A percentile compares a stretch with the other conserved stretches of the same genome.
These are phyloP conservation scores for Podarcis muralis DNA, from an alignment of 2,113 vertebrate genomes.

Conservation along the genomic window DNA sequence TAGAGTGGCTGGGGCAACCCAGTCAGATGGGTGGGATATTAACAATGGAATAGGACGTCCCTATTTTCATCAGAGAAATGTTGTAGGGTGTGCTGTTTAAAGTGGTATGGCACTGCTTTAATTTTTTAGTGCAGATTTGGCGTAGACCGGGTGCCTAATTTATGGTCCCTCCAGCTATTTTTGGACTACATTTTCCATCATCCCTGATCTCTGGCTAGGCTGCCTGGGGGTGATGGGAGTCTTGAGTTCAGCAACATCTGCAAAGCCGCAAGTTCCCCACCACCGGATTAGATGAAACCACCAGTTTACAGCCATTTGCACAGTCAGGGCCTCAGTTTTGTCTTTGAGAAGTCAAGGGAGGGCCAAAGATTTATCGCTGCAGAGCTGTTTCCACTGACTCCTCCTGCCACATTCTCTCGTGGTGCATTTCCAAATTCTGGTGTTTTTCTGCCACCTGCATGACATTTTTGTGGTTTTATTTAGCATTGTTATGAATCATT, in stretches of 20 bases:
- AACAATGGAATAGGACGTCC: too few relatives aligned
- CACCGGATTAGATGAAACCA: not conserved
- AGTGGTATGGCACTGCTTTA: too few relatives aligned
- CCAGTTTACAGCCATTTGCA: not conserved
- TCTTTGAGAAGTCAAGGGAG: not conserved
- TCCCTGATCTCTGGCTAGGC: not conserved
- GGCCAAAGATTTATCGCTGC: not conserved
- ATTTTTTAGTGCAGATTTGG: too few relatives aligned
- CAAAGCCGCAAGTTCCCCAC: not conserved
- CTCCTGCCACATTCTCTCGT: not conserved
- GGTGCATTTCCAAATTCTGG: not conserved
- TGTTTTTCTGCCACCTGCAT: not conserved
- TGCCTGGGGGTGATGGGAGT: not conserved
- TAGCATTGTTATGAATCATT: slow-evolving; percentile 17
- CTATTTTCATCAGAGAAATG: too few relatives aligned
- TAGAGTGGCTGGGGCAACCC: too few relatives aligned
- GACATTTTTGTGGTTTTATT: rapidly evolving
- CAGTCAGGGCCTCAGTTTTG: too few relatives aligned
- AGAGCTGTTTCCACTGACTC: slow-evolving; percentile 30
- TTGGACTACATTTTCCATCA: not conserved
- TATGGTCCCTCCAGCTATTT: too few relatives aligned
- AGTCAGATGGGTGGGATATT: too few relatives aligned
- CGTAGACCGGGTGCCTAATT: too few relatives aligned
- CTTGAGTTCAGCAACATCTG: not conserved
- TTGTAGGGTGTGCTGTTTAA: too few relatives aligned